Percentiles rank a stretch among this genome's conserved stretches.
Evolutionary conservation across 2,888 invertebrate genomes (phyloP).

Genomic region (Tiphia femorata): DNA sequence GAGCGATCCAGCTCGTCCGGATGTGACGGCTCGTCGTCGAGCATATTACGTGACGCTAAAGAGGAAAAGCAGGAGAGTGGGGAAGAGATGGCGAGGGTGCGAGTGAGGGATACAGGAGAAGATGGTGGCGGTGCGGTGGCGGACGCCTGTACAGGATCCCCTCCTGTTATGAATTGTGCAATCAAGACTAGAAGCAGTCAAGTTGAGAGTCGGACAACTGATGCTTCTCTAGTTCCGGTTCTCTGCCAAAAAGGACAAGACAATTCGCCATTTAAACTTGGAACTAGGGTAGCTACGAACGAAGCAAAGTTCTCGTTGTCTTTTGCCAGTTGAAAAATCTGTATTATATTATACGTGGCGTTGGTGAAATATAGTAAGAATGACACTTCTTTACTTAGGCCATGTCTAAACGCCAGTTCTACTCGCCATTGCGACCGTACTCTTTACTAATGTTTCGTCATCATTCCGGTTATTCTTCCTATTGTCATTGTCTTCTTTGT

Average conservation of each 20-base stretch:
- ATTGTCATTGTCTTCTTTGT: too few relatives aligned
- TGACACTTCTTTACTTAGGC: too few relatives aligned
- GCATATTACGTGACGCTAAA: not conserved
- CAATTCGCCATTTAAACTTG: slow-evolving; percentile 18
- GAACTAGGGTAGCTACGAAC: not conserved
- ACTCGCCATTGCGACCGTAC: too few relatives aligned
- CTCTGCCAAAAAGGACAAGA: slow-evolving; percentile 27
- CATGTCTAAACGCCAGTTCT: too few relatives aligned
- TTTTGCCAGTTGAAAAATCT: too few relatives aligned
- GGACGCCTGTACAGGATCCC: slow-evolving; percentile 24
- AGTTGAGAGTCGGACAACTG: slow-evolving; percentile 36
- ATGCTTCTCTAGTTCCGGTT: slow-evolving; percentile 39
- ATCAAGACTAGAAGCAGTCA: slow-evolving; percentile 36
- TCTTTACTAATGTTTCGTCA: too few relatives aligned
- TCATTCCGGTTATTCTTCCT: too few relatives aligned
- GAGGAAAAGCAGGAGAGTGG: slow-evolving; percentile 2
- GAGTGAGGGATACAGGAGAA: too few relatives aligned
- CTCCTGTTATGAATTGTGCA: slow-evolving; percentile 49
- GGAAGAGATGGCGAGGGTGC: not conserved
- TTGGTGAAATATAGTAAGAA: too few relatives aligned
- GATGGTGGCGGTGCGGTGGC: too few relatives aligned
- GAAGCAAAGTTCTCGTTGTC: too few relatives aligned
- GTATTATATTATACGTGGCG: too few relatives aligned
- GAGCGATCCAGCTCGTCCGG: slow-evolving; percentile 25
- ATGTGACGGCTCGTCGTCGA: slow-evolving; percentile 14